These are phyloP conservation scores for Phaedon cochleariae DNA, from an alignment of 2,888 invertebrate genomes.

Conservation along the genomic window DNA sequence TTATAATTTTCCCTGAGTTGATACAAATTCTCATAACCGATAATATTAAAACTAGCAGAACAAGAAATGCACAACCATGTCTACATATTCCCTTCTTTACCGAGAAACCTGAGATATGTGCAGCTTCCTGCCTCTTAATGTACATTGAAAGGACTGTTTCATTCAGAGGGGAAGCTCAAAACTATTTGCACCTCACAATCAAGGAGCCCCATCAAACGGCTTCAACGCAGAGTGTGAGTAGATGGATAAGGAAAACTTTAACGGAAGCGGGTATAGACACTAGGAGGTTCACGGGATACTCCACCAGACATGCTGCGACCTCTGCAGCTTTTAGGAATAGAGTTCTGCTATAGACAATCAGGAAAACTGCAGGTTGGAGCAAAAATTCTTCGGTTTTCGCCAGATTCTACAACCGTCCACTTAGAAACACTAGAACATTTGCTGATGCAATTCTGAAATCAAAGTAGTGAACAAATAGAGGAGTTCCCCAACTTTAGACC, in stretches of 20 bases:
- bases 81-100: conserved; percentile 34
- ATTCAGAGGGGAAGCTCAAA: conserved; percentile 1
- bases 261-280: conserved; percentile 34
- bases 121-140: too few relatives aligned
- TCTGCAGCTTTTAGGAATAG: conserved; percentile 22
- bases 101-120: conserved; percentile 35
- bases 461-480: too few relatives aligned
- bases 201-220: conserved; percentile 27
- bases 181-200: conserved; percentile 17
- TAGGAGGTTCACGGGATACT: conserved; percentile 19
- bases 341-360: conserved; percentile 16
- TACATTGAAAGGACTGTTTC: conserved; percentile 29
- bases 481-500: too few relatives aligned
- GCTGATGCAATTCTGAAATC: too few relatives aligned
- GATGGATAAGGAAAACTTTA: conserved; percentile 38
- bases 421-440: neutral
- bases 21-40: neutral
- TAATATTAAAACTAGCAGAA: neutral
- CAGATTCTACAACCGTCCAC: conserved; percentile 28
- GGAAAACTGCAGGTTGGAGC: conserved; percentile 28
- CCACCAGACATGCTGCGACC: conserved; percentile 30
- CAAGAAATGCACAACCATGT: conserved; percentile 8
- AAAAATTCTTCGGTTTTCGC: conserved; percentile 17
- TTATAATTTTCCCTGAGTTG: neutral
- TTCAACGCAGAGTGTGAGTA: conserved; percentile 36